phyloP scores from a whole-genome alignment of 2,797 vertebrate genomes.

The Girardinus metallicus region DNA sequence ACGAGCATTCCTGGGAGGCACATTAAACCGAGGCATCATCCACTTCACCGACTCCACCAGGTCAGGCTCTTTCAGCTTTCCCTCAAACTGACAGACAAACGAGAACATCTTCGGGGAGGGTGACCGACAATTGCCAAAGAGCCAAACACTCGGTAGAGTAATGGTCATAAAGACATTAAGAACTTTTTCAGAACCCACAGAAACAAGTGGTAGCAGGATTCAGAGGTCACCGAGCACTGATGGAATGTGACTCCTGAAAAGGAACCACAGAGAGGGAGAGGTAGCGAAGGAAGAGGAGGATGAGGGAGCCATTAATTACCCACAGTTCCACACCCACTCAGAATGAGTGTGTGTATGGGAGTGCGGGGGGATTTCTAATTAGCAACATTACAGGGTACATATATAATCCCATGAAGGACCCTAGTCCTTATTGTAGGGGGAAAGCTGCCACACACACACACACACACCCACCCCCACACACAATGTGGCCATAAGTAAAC shows the following conservation, averaged over 20 bases:
- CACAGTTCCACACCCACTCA: constrained; percentile 62
- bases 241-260: constrained; percentile 77
- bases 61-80: constrained; percentile 28
- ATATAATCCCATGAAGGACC: constrained; percentile 36
- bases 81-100: constrained; percentile 25
- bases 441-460: constrained; percentile 12
- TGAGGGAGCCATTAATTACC: constrained; percentile 62
- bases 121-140: constrained; percentile 3
- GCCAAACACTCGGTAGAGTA: constrained; percentile 16
- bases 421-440: constrained; percentile 39
- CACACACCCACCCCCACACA: not conserved
- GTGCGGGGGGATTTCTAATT: constrained; percentile 66
- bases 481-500: constrained; percentile 14
- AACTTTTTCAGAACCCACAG: constrained; percentile 43
- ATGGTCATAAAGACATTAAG: constrained; percentile 5
- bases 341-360: constrained; percentile 12
- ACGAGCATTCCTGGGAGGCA: constrained; percentile 60
- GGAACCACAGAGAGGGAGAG: constrained; percentile 30
- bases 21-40: constrained; percentile 60
- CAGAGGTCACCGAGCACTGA: constrained; percentile 58
- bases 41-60: constrained; percentile 51
- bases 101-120: not conserved
- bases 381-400: constrained; percentile 49
- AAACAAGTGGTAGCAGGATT: constrained; percentile 46
- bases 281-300: constrained; percentile 6